phyloP scores from a whole-genome alignment of 1,140 invertebrate species.

The Aricia agestis region DNA sequence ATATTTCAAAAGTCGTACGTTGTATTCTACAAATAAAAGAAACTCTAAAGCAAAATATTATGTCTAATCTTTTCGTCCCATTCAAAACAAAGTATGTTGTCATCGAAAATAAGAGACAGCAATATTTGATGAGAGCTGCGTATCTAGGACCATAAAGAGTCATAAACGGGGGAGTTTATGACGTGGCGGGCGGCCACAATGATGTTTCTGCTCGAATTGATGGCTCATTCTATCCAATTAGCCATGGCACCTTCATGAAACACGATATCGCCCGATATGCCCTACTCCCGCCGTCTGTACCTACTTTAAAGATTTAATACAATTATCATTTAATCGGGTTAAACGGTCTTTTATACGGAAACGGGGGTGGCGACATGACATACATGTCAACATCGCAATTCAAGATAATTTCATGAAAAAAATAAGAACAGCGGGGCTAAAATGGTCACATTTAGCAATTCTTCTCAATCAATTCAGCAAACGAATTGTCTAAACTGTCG shows the following conservation, averaged over 20 bases:
- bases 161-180: neutral
- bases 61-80: too few species aligned
- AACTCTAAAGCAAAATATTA: neutral
- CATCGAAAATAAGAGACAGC: neutral
- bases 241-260: neutral
- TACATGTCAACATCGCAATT: neutral
- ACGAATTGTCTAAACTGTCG: too few species aligned
- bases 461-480: too few species aligned
- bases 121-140: neutral
- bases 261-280: neutral
- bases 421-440: too few species aligned
- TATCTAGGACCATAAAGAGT: neutral
- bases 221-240: neutral
- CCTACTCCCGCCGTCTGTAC: neutral
- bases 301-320: constrained; percentile 1
- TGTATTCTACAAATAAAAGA: neutral
- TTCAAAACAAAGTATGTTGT: neutral
- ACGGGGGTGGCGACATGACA: neutral
- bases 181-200: neutral
- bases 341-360: neutral
- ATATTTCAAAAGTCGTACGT: too few species aligned
- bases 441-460: too few species aligned
- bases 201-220: neutral
- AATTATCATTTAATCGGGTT: constrained; percentile 1
- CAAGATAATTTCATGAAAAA: neutral